Percentiles rank a stretch among this genome's conserved stretches.
Conservation (phyloP, 2,888 invertebrate species). For the Diogma glabrata region DNA sequence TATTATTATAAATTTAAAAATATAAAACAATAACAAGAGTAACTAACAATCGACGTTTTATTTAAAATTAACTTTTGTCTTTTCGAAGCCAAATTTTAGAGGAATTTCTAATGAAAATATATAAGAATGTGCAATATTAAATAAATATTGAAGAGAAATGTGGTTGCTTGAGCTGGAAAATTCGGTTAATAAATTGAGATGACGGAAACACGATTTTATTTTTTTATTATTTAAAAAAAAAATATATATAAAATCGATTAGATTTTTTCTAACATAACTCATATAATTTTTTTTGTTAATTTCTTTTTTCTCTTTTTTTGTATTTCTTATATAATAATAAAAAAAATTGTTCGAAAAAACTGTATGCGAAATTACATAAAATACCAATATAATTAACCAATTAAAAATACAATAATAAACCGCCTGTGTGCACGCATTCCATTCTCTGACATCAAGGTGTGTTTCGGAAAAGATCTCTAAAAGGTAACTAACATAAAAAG, state of each 20-base stretch:
- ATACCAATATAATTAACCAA: not conserved
- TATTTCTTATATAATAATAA: too few species aligned
- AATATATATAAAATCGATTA: constrained; percentile 4
- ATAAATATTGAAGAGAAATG: too few species aligned
- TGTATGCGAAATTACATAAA: constrained; percentile 4
- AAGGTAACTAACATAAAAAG: constrained; percentile 62
- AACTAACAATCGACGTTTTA: too few species aligned
- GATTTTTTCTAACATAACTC: too few species aligned
- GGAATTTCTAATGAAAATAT: not conserved
- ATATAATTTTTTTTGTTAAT: too few species aligned
- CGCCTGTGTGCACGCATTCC: constrained; percentile 44
- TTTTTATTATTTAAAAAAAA: not conserved
- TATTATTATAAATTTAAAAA: too few species aligned
- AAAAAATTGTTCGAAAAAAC: too few species aligned
- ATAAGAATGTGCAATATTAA: too few species aligned
- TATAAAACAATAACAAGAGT: too few species aligned
- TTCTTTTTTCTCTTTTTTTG: too few species aligned
- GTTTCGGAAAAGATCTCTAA: constrained; percentile 94
- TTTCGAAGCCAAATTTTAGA: too few species aligned
- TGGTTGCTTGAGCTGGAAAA: constrained; percentile 8
- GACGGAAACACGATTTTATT: constrained; percentile 9
- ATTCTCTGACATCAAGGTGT: constrained; percentile 58
- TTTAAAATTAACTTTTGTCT: too few species aligned
- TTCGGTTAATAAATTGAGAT: not conserved
- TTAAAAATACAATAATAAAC: constrained; percentile 21